Conservation (phyloP, 2,797 vertebrate species). For the Sternarchorhynchus goeldii region DNA sequence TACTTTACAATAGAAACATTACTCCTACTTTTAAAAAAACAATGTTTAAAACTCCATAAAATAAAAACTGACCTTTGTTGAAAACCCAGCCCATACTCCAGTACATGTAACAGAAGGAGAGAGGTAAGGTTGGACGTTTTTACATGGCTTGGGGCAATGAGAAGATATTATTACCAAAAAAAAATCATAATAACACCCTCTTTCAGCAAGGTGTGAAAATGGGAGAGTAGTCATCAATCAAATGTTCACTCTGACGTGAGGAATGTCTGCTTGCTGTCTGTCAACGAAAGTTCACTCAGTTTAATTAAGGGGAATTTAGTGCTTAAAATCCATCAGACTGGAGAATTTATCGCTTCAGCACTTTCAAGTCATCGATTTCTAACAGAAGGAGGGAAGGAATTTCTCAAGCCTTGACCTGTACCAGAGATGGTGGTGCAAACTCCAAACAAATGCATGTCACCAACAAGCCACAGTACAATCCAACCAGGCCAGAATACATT, state of each 20-base stretch:
- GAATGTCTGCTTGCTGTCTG: background rate
- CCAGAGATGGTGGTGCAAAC: background rate
- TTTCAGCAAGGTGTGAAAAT: background rate
- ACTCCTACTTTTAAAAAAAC: background rate
- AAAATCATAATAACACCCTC: background rate
- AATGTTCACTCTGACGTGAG: background rate
- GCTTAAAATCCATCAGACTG: background rate
- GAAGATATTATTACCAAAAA: constrained; percentile 6
- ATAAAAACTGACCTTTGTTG: background rate
- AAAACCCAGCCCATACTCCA: background rate
- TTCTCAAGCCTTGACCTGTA: background rate
- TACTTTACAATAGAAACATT: background rate
- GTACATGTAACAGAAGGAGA: constrained; percentile 3
- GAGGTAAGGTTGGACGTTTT: background rate
- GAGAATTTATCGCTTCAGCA: background rate
- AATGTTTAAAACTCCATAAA: background rate
- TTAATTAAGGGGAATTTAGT: constrained; percentile 1
- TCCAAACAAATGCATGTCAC: constrained; percentile 5
- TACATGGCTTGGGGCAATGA: background rate
- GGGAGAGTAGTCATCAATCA: background rate
- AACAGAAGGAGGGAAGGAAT: background rate
- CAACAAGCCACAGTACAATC: constrained; percentile 24
- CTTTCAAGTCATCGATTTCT: constrained; percentile 2
- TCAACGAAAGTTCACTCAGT: background rate
- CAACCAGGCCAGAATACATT: constrained; percentile 15